phyloP scores from a whole-genome alignment of 1,140 invertebrate genomes.

The Choristoneura fumiferana region DNA sequence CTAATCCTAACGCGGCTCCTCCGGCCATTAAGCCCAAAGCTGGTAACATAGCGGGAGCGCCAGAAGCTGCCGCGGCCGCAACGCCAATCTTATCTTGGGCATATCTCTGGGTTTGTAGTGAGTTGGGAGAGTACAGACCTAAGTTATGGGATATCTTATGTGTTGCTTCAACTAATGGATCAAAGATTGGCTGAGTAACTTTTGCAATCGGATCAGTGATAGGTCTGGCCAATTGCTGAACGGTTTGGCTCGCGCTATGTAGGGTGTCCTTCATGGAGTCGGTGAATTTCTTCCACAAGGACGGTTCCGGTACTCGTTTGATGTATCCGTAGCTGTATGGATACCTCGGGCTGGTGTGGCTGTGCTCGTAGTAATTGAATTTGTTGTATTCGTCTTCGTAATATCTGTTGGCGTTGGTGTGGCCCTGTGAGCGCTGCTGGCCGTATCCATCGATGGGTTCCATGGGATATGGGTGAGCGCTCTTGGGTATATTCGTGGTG shows the following conservation, averaged over 20 bases:
- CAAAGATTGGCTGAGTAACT: slow-evolving; percentile 84
- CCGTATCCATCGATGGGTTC: slow-evolving; percentile 75
- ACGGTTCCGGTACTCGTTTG: slow-evolving; percentile 77
- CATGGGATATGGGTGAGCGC: slow-evolving; percentile 71
- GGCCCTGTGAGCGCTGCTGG: slow-evolving; percentile 73
- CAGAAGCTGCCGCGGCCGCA: slow-evolving; percentile 71
- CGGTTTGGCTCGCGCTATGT: slow-evolving; percentile 83
- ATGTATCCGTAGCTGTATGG: slow-evolving; percentile 78
- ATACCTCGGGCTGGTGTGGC: slow-evolving; percentile 71
- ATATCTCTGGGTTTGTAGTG: slow-evolving; percentile 61
- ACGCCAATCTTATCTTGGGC: slow-evolving; percentile 86
- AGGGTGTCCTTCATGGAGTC: slow-evolving; percentile 86
- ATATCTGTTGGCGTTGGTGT: slow-evolving; percentile 73
- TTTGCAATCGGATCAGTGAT: slow-evolving; percentile 84
- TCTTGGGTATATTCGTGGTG: slow-evolving; percentile 59
- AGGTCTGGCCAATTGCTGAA: slow-evolving; percentile 83
- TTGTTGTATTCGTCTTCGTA: slow-evolving; percentile 76
- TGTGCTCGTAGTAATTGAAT: slow-evolving; percentile 75
- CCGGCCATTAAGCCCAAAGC: slow-evolving; percentile 87
- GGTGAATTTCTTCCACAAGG: slow-evolving; percentile 85
- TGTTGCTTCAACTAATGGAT: slow-evolving; percentile 86
- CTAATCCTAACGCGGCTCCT: slow-evolving; percentile 87
- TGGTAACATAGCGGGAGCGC: slow-evolving; percentile 83
- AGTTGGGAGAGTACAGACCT: slow-evolving; percentile 79
- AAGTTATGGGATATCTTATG: slow-evolving; percentile 88